Evolutionary conservation across 2,888 invertebrate genomes (phyloP).

Genomic region (Lycaena phlaeas): DNA sequence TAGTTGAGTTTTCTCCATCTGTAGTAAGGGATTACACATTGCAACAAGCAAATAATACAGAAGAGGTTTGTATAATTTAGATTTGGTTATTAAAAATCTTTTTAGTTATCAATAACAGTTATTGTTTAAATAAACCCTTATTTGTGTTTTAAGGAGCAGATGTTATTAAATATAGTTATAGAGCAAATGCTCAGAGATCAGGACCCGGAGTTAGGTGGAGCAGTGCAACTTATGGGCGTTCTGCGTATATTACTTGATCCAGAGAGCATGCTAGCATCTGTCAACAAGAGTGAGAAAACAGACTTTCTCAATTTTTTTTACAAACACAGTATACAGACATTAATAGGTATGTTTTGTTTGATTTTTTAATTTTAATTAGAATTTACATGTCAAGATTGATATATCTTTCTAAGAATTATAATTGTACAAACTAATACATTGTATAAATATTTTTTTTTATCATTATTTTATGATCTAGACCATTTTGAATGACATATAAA

Average conservation of each 20-base stretch:
- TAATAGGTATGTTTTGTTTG: slow-evolving; percentile 81
- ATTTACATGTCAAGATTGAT: too few species aligned
- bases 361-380: too few species aligned
- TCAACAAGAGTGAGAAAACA: slow-evolving; percentile 96
- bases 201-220: slow-evolving; percentile 97
- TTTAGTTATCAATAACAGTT: not conserved
- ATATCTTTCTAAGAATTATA: too few species aligned
- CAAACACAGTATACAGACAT: slow-evolving; percentile 96
- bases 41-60: slow-evolving; percentile 90
- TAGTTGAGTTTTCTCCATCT: slow-evolving; percentile 98
- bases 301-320: slow-evolving; percentile 99
- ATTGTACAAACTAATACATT: too few species aligned
- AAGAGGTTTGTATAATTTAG: slow-evolving; percentile 77
- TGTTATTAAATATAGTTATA: slow-evolving; percentile 96
- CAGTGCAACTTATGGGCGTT: slow-evolving; percentile 96
- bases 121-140: not conserved
- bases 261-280: slow-evolving; percentile 96
- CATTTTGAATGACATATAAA: too few species aligned
- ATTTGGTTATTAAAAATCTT: slow-evolving; percentile 4
- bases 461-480: too few species aligned
- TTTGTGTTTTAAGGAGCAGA: slow-evolving; percentile 82
- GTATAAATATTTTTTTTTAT: too few species aligned
- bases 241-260: slow-evolving; percentile 94
- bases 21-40: slow-evolving; percentile 97
- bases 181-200: slow-evolving; percentile 98